Evolutionary conservation across 2,888 invertebrate genomes (phyloP).

Genomic region (Asteroscopus sphinx): DNA sequence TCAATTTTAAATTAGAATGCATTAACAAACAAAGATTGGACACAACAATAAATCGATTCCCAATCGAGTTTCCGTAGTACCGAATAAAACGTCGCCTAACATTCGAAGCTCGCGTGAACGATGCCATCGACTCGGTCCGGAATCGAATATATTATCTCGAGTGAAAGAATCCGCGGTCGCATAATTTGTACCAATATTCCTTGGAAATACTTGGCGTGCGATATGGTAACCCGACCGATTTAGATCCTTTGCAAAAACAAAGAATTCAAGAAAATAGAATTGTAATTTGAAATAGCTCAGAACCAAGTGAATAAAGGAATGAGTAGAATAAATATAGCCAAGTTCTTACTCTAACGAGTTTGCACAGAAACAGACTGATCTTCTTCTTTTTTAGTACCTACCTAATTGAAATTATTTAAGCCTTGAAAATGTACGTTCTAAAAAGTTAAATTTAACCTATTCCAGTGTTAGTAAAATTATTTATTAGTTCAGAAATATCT

Average conservation of each 20-base stretch:
- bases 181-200: conserved; percentile 82
- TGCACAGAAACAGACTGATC: too few species aligned
- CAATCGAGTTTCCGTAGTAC: conserved; percentile 64
- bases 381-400: too few species aligned
- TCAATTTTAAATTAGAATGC: conserved; percentile 19
- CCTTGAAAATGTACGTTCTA: too few species aligned
- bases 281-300: conserved; percentile 17
- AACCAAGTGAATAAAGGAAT: background rate
- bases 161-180: conserved; percentile 76
- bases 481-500: too few species aligned
- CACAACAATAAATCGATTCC: conserved; percentile 31
- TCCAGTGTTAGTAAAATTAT: too few species aligned
- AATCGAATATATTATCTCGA: conserved; percentile 85
- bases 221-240: conserved; percentile 57
- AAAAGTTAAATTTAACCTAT: too few species aligned
- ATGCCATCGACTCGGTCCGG: conserved; percentile 80
- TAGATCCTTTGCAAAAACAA: conserved; percentile 52
- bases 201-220: conserved; percentile 55
- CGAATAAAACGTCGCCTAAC: conserved; percentile 66
- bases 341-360: too few species aligned
- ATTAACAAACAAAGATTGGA: conserved; percentile 25
- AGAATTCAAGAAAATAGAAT: conserved; percentile 39
- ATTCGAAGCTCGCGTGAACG: conserved; percentile 85
- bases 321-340: background rate
- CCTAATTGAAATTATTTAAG: too few species aligned